Evolutionary conservation across 2,113 vertebrate genomes (phyloP), one percentile per base, ranked within the genome.

Genomic region (Microcebus tavaratra): DNA sequence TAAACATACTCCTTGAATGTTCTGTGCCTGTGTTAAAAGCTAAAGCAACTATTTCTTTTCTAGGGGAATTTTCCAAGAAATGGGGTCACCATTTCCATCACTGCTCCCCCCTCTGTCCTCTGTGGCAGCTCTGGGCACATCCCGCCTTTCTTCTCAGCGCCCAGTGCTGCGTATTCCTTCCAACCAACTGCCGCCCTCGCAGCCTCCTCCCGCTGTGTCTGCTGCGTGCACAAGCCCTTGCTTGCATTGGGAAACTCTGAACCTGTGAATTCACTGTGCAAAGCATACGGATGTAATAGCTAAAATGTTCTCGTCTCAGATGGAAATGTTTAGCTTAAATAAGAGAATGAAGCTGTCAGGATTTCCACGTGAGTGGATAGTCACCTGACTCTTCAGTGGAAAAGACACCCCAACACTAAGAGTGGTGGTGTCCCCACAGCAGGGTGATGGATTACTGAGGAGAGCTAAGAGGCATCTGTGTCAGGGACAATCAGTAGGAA

Each of bases 291-390:
- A 6, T 17, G 3, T 5, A 80, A 57, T 14, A 34, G 15, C 61
- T 94, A n/a, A 12, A 34, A n/a, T 61, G 36, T 55, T 92, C 70
- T 73, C 27, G 11, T 72, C 83, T 93, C 82, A 17, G 31, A 42
- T 0, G 9, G 91, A 39, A 95, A 68, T 0, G 61, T 95, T 91
- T 63, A 65, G 27, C 90, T 95, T 63, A 90, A 96, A 92, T 50
- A 88, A 92, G 78, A 57, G 90, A 98, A 87, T 48, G 31, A 65
- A 34, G 63, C 31, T 45, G 87, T 42, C 55, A 90, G 92, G 65
- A 73, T 18, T 83, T 91, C 93, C 90, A 90, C 31, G 25, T 4
- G 95, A 79, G 68, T n/a, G n/a, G 55, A 94, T 72, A 39, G 8
- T 1, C 23, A 39, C 93, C 90, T 93, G 72, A 61, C 75, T 84